Percentiles rank a stretch among this genome's conserved stretches.
Evolutionary conservation across 2,888 invertebrate species (phyloP).

Genomic region (Onthophagus sagittarius): DNA sequence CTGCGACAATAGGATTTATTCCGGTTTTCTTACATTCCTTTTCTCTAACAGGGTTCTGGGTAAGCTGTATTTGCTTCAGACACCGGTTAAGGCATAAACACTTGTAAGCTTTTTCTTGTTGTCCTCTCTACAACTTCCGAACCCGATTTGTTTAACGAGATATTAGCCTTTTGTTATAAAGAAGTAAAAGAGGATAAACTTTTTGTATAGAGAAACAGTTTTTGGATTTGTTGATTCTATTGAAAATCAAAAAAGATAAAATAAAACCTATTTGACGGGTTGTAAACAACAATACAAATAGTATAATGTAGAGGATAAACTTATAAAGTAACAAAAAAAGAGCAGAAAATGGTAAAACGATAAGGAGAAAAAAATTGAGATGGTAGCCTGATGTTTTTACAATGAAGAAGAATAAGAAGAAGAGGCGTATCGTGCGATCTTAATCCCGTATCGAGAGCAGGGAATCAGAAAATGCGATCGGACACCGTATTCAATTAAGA

Average conservation of each 20-base stretch:
- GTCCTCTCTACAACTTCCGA: neutral
- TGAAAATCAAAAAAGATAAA: neutral
- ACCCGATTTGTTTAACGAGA: neutral
- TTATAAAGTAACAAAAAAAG: neutral
- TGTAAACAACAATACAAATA: neutral
- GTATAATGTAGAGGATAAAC: neutral
- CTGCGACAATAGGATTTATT: neutral
- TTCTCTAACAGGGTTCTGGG: neutral
- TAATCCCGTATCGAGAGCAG: constrained; percentile 37
- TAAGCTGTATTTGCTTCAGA: neutral
- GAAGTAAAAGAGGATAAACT: neutral
- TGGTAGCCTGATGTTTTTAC: neutral
- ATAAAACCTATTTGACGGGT: neutral
- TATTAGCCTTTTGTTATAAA: neutral
- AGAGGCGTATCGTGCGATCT: constrained; percentile 43
- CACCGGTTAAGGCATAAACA: neutral
- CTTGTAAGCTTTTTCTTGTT: neutral
- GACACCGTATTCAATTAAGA: constrained; percentile 40
- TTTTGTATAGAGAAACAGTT: neutral
- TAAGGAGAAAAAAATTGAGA: neutral
- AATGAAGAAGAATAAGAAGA: constrained; percentile 24
- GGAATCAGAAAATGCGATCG: constrained; percentile 35
- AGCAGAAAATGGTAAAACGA: neutral
- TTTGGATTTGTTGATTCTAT: neutral
- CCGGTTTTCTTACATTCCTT: neutral